Base-by-base conservation (phyloP, 2,888 invertebrate species). In the Acronicta psi region DNA sequence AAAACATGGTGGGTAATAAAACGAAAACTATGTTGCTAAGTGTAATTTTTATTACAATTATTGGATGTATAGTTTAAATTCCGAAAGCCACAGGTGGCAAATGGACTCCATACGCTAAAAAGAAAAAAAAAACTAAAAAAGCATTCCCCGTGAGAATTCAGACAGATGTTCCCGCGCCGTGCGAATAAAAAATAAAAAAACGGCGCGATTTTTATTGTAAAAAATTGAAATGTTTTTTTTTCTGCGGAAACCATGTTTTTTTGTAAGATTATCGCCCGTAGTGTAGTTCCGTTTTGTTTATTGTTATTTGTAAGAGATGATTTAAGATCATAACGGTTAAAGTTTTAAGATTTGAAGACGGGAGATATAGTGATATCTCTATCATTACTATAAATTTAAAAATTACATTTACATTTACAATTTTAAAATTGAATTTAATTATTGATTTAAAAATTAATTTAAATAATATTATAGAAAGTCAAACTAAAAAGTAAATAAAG, bases 121-220 rank as follows among this genome's bases (percentile, higher is more conserved):
- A 34, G 34, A 34, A 34, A 34, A 47, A 52, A 59, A 59, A 43
- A 43, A 8, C 37, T 37, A 42, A 51, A 54, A 44, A 49, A 52
- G 17, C 13, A 42, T 18, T 31, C 17, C 29, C 34, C 52, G 46
- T 59, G 61, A 49, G 69, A 59, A 58, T 38, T 25, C 18, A 9
- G 46, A 56, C 64, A 59, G 59, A 59, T 59, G 55, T 45, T 45
- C 43, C 13, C 13, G 46, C 34, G 10, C 34, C 38, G 45, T 29
- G 60, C 61, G 57, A 60, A 56, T 25, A 25, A 34, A 40, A 8
- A 25, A 42, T 34, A 53, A 55, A 37, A 51, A 42, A 60, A 44
- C 16, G 4, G n/a, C 9, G 23, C 16, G 23, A 29, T 13, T 17
- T 44, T 43, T 43, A 29, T 44, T 17, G 34, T 18, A n/a, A 34